Conservation (phyloP, 1,140 invertebrate species). For the Saxidomus purpurata region DNA sequence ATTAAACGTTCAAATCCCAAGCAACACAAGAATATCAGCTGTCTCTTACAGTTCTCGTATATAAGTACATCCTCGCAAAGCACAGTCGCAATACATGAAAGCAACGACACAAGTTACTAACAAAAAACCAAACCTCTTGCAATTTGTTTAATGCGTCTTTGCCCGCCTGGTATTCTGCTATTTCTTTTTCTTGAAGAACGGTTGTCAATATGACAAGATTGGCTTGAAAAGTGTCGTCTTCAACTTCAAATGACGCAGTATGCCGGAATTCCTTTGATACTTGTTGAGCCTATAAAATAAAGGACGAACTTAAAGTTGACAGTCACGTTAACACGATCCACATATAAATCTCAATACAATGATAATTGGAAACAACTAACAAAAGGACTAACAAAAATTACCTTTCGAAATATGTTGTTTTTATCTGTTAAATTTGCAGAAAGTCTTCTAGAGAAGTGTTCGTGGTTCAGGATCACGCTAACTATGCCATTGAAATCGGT, state of each 20-base stretch:
- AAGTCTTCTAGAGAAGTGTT: neutral
- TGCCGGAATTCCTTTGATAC: neutral
- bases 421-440: neutral
- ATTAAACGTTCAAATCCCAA: too few relatives aligned
- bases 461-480: neutral
- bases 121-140: neutral
- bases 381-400: too few relatives aligned
- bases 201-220: neutral
- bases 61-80: too few relatives aligned
- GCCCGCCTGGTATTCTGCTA: neutral
- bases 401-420: slow-evolving; percentile 5
- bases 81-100: too few relatives aligned
- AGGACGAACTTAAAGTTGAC: too few relatives aligned
- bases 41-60: too few relatives aligned
- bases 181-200: neutral
- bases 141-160: neutral
- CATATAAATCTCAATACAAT: too few relatives aligned
- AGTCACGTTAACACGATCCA: too few relatives aligned
- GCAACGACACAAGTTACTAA: too few relatives aligned
- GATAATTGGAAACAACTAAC: too few relatives aligned
- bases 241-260: neutral
- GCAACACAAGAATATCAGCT: too few relatives aligned
- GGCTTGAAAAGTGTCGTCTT: neutral
- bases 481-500: slow-evolving; percentile 32
- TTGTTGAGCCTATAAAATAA: neutral